These are phyloP conservation scores for Leucophenga montana DNA, from an alignment of 2,888 invertebrate genomes.

Conservation along the genomic window DNA sequence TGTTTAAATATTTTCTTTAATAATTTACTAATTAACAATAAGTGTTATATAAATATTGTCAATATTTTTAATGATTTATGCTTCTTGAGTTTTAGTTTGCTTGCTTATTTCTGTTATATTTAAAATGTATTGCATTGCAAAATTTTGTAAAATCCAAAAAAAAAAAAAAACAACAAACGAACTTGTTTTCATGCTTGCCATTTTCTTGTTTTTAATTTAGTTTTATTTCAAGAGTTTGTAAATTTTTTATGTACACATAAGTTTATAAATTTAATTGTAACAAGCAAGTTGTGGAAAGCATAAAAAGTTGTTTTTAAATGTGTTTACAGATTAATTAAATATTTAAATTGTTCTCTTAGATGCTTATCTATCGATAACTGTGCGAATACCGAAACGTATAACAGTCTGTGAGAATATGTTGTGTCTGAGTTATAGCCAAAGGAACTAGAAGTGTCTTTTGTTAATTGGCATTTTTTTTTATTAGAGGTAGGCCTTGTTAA, in stretches of 20 bases:
- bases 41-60: background rate
- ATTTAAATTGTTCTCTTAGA: conserved; percentile 41
- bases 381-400: conserved; percentile 69
- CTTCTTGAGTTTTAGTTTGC: conserved; percentile 24
- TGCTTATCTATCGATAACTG: conserved; percentile 66
- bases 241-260: conserved; percentile 47
- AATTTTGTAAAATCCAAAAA: no score
- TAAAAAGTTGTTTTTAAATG: background rate
- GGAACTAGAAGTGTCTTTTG: conserved; percentile 46
- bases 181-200: no score
- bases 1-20: background rate
- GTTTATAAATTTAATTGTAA: conserved; percentile 34
- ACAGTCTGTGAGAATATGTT: conserved; percentile 65
- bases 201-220: conserved; percentile 46
- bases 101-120: conserved; percentile 1
- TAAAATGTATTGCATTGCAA: background rate
- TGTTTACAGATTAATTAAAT: no score
- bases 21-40: background rate
- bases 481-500: conserved; percentile 43
- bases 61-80: background rate
- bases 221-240: conserved; percentile 15
- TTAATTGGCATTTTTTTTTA: background rate
- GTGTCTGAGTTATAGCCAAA: conserved; percentile 60
- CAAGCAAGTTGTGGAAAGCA: conserved; percentile 23
- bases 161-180: no score